Conservation (phyloP, 2,797 vertebrate species). For the Gallinago nigripennis region DNA sequence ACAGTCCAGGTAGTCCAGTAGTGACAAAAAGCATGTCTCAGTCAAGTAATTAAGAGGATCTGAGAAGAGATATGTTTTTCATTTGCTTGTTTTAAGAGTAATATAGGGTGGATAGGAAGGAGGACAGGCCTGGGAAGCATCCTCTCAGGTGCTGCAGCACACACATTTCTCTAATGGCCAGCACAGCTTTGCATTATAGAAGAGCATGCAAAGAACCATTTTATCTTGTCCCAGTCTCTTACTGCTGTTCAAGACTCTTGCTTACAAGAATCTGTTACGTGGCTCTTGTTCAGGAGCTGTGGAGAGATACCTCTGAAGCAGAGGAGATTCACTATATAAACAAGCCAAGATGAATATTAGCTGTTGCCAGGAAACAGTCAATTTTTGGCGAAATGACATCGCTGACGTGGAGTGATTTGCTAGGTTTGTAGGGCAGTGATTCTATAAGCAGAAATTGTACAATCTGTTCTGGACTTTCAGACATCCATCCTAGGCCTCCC, state of each 20-base stretch:
- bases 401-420: neutral
- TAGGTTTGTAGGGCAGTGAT: neutral
- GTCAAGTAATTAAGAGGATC: fast-evolving
- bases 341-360: neutral
- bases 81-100: neutral
- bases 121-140: neutral
- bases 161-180: neutral
- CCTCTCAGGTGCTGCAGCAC: neutral
- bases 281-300: neutral
- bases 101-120: neutral
- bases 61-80: neutral
- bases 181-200: neutral
- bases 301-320: neutral
- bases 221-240: neutral
- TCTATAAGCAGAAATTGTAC: neutral
- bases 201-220: neutral
- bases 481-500: neutral
- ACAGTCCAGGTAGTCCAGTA: neutral
- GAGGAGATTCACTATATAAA: neutral
- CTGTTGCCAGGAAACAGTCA: neutral
- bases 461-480: neutral
- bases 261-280: neutral
- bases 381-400: neutral
- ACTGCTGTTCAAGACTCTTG: neutral
- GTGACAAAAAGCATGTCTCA: fast-evolving